A percentile compares a stretch with the other conserved stretches of the same genome.
phyloP scores from a whole-genome alignment of 2,888 invertebrate species.

The Tetropium fuscum region DNA sequence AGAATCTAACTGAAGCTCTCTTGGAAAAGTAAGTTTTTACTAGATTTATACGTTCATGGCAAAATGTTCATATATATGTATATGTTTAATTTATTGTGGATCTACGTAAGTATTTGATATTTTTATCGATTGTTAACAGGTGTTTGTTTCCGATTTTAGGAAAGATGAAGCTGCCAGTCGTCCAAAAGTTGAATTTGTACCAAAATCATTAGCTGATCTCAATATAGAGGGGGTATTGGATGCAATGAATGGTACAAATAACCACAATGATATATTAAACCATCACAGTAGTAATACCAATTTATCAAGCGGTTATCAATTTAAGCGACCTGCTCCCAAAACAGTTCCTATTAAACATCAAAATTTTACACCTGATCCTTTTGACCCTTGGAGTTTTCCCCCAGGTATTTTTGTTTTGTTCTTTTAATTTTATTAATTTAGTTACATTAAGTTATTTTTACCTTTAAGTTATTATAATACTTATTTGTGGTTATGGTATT shows the following conservation, averaged over 20 bases:
- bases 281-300: conserved; percentile 48
- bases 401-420: conserved; percentile 68
- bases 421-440: conserved; percentile 46
- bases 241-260: conserved; percentile 74
- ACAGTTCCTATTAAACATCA: conserved; percentile 57
- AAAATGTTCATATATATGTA: too few relatives aligned
- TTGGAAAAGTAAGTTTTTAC: conserved; percentile 79
- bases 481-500: conserved; percentile 49
- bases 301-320: conserved; percentile 49
- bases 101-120: too few relatives aligned
- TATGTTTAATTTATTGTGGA: too few relatives aligned
- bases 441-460: conserved; percentile 37
- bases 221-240: conserved; percentile 81
- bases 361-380: conserved; percentile 65
- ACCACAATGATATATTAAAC: conserved; percentile 45
- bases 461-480: background rate
- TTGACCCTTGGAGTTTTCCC: conserved; percentile 73
- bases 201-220: conserved; percentile 90
- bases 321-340: conserved; percentile 55
- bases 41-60: too few relatives aligned
- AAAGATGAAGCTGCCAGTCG: conserved; percentile 90
- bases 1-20: conserved; percentile 85
- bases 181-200: conserved; percentile 91
- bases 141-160: conserved; percentile 66
- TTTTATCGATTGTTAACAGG: background rate